Evolutionary conservation across 1,140 invertebrate genomes (phyloP), one percentile per base, ranked within the genome.

Genomic region (Phymastichus coffea): DNA sequence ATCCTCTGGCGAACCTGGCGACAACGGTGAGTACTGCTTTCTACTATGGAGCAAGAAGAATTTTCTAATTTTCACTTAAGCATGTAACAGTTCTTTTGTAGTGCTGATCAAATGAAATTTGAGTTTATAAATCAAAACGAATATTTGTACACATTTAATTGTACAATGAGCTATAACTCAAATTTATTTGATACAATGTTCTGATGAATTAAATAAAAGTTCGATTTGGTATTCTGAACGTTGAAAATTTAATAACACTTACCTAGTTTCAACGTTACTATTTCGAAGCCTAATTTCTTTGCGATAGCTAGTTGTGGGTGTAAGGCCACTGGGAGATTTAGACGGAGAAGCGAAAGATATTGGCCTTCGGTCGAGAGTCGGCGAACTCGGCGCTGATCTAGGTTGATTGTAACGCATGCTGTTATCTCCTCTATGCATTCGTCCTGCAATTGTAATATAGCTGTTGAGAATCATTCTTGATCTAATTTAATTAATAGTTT

Each of bases 371-470:
- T 82, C 80, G n/a, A 79, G 73, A 2, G 84, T 85, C 1, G 87
- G 87, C 15, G 86, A 88, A 71, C 80, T 87, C 2, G 85, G 87
- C 4, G 85, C 87, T n/a, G 85, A 88, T 57, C 82, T 77, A 38
- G 84, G 84, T 63, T 84, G 70, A 35, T 80, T 67, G 73, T 80
- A 74, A 64, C 76, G 65, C 46, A 72, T 68, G 44, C 48, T 70
- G 22, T 71, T 70, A 10, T 78, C 77, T 33, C 65, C 70, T 69
- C 74, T 73, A 53, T 73, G 78, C 43, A 80, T 72, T 64, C 82
- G 68, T 64, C 80, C 65, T 81, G 9, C 44, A 51, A 49, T 38
- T 30, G 57, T 51, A 48, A 30, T 20, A n/a, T n/a, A n/a, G n/a
- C n/a, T n/a, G n/a, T n/a, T n/a, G n/a, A n/a, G n/a, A n/a, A n/a